phyloP scores from a whole-genome alignment of 2,888 invertebrate species.

The Platycheirus rosarum region DNA sequence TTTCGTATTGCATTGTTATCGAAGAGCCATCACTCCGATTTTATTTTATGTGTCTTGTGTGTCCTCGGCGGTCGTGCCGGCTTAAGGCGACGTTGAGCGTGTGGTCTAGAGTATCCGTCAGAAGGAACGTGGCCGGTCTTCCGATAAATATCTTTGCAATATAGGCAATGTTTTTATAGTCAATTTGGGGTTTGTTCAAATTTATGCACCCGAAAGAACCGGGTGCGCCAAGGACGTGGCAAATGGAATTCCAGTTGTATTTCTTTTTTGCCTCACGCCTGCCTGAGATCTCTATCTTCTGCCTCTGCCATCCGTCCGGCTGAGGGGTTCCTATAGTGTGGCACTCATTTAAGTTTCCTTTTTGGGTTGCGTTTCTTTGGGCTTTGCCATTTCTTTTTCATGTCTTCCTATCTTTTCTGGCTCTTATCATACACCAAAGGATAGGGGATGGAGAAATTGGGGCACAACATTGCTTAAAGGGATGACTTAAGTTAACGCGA shows the following conservation, averaged over 20 bases:
- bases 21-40: slow-evolving; percentile 61
- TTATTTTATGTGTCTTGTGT: slow-evolving; percentile 52
- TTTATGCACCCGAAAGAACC: slow-evolving; percentile 63
- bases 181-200: slow-evolving; percentile 78
- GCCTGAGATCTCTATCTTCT: background rate
- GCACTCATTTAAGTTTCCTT: slow-evolving; percentile 64
- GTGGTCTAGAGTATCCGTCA: slow-evolving; percentile 9
- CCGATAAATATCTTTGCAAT: slow-evolving; percentile 81
- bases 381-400: slow-evolving; percentile 38
- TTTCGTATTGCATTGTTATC: slow-evolving; percentile 71
- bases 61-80: background rate
- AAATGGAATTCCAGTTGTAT: slow-evolving; percentile 64
- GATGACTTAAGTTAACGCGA: slow-evolving; percentile 59
- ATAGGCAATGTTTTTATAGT: slow-evolving; percentile 81
- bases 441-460: slow-evolving; percentile 5
- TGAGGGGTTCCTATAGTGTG: slow-evolving; percentile 24
- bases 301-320: no score
- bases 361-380: slow-evolving; percentile 50
- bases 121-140: slow-evolving; percentile 33
- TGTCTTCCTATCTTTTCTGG: slow-evolving; percentile 31
- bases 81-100: slow-evolving; percentile 13
- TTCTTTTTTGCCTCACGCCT: slow-evolving; percentile 39
- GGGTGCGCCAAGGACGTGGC: slow-evolving; percentile 30
- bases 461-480: slow-evolving; percentile 30
- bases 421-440: slow-evolving; percentile 59